These are phyloP conservation scores for Rhodophaea formosa DNA, from an alignment of 2,888 invertebrate species.

Conservation along the genomic window DNA sequence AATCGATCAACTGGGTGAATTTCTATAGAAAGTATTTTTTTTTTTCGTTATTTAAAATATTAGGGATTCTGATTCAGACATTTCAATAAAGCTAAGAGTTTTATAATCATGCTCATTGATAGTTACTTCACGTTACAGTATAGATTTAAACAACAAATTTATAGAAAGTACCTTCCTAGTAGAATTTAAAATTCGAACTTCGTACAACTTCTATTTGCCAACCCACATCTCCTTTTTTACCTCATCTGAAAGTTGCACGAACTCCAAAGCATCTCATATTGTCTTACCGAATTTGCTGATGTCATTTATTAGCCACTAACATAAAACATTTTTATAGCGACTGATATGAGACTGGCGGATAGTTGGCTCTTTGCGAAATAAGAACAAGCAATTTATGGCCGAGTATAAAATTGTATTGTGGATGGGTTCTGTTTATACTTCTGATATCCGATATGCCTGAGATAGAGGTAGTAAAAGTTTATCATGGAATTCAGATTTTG, in stretches of 20 bases:
- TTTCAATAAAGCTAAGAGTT: too few relatives aligned
- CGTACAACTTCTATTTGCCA: too few relatives aligned
- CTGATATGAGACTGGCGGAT: slow-evolving; percentile 68
- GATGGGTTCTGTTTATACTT: slow-evolving; percentile 35
- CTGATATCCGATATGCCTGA: slow-evolving; percentile 18
- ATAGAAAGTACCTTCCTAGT: too few relatives aligned
- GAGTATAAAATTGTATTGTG: slow-evolving; percentile 70
- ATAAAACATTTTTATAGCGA: slow-evolving; percentile 80
- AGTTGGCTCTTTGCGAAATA: slow-evolving; percentile 64
- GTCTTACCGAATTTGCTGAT: slow-evolving; percentile 80
- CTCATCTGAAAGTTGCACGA: slow-evolving; percentile 64
- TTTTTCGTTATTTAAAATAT: too few relatives aligned
- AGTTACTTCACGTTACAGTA: too few relatives aligned
- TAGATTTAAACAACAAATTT: too few relatives aligned
- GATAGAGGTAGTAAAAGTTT: slow-evolving; percentile 38
- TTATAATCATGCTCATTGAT: too few relatives aligned
- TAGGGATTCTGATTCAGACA: too few relatives aligned
- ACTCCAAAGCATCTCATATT: slow-evolving; percentile 63
- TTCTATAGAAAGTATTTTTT: too few relatives aligned
- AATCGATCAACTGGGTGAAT: too few relatives aligned
- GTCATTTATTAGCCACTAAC: slow-evolving; percentile 81
- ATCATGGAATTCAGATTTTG: slow-evolving; percentile 21
- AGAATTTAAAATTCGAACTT: too few relatives aligned
- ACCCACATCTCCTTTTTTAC: background rate
- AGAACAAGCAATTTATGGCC: slow-evolving; percentile 69